These are phyloP conservation scores for Temnopleurus reevesii DNA, from an alignment of 53 echinoderm and acorn worm genomes.

Conservation along the genomic window DNA sequence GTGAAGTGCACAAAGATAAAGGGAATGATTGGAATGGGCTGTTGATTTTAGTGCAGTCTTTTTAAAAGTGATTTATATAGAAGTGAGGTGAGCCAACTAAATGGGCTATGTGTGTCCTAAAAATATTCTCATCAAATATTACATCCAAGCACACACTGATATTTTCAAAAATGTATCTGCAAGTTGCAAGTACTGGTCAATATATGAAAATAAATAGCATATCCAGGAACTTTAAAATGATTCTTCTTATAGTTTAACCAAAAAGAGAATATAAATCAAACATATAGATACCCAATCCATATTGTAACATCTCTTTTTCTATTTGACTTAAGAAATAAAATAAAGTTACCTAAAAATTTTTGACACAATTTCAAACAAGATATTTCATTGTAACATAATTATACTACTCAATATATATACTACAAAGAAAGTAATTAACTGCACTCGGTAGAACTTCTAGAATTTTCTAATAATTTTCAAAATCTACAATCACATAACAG, in stretches of 20 bases:
- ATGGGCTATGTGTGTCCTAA: constrained; percentile 4
- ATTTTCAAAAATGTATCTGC: constrained; percentile 39
- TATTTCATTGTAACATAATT: constrained; percentile 26
- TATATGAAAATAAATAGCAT: constrained; percentile 40
- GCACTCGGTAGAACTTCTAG: constrained; percentile 56
- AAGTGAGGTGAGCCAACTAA: constrained; percentile 18
- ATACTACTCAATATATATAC: constrained; percentile 23
- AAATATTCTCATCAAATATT: constrained; percentile 21
- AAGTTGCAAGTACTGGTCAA: constrained; percentile 56
- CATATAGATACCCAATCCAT: not conserved
- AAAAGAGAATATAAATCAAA: constrained; percentile 28
- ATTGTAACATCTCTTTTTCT: constrained; percentile 5
- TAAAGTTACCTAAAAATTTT: constrained; percentile 5
- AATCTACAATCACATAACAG: constrained; percentile 60
- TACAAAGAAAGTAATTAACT: constrained; percentile 52
- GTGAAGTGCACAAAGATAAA: not conserved
- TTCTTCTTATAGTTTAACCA: not conserved
- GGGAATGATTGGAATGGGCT: constrained; percentile 5
- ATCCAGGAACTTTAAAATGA: constrained; percentile 18
- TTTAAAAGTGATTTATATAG: not conserved
- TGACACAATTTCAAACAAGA: constrained; percentile 22
- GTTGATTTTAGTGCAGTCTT: not conserved
- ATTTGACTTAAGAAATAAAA: not conserved
- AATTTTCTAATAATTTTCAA: constrained; percentile 44
- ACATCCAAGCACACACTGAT: constrained; percentile 56